Conservation (phyloP, 2,113 vertebrate species). For the Apodemus speciosus region DNA sequence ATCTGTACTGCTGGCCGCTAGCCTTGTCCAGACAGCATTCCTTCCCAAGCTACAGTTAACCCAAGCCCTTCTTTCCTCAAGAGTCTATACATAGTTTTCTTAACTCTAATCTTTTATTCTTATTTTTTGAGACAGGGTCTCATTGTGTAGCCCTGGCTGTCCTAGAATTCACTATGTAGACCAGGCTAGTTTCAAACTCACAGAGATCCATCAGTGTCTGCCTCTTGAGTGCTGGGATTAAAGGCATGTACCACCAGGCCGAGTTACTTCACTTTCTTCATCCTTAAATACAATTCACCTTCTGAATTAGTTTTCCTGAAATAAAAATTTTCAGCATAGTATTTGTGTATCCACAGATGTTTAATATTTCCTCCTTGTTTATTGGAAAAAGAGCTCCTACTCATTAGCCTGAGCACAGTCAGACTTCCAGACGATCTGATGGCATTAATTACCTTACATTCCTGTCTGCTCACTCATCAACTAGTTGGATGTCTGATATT, state of each 20-base stretch:
- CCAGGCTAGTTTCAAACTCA: neutral
- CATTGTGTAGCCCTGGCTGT: neutral
- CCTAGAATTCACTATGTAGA: neutral
- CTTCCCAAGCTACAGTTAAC: neutral
- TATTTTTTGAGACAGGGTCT: neutral
- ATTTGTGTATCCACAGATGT: neutral
- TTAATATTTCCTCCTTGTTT: neutral
- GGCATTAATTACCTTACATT: neutral
- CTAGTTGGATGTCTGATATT: neutral
- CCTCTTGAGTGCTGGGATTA: neutral
- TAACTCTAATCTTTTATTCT: neutral
- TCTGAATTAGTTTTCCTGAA: neutral
- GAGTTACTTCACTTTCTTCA: neutral
- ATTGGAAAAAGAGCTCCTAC: neutral
- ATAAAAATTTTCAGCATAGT: neutral
- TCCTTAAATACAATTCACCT: neutral
- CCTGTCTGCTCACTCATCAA: neutral
- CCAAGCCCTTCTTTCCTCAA: neutral
- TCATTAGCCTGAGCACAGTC: neutral
- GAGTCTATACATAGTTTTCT: neutral
- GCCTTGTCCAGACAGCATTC: neutral
- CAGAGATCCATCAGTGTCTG: neutral
- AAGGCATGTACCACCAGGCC: neutral
- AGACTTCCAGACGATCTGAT: neutral
- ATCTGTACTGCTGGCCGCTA: neutral